Evolutionary conservation across 2,113 vertebrate genomes (phyloP), one percentile per base, ranked within the genome.

Genomic region (Murina feae): DNA sequence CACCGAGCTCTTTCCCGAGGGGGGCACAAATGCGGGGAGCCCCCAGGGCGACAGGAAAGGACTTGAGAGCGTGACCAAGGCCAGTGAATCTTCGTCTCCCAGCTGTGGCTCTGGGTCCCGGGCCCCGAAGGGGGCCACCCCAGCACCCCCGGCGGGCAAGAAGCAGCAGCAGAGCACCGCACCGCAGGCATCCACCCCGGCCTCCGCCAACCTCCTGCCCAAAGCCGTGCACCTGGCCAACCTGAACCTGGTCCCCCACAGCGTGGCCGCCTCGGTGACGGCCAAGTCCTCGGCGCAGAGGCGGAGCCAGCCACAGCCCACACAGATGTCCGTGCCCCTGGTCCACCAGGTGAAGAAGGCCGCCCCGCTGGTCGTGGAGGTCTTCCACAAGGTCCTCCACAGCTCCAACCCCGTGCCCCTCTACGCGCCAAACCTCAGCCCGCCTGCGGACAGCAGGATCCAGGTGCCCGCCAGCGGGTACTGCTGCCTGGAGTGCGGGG

Each of bases 211-310:
- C 93, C 98, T 99, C 28, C 98, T 99, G 65, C 99, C 99, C 85
- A 99, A 99, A 98, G 99, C 99, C 0, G 98, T 99, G 96, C 99
- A 99, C 98, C 97, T 99, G 94, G 99, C 99, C n/a, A 99, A 99
- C 94, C 98, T 99, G 94, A 99, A 99, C 96, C 97, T 99, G 84
- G 99, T 99, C 28, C 99, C 99, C 1, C 99, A 99, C 95, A 99
- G 99, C 0, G 99, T 99, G 0, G 99, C 99, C 0, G 99, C 99
- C 0, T 99, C 99, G 0, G 99, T 99, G 11, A 98, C 99, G 0
- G 99, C 99, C 0, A 99, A 99, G 74, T 98, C 99, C 0, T 98
- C 99, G 0, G 95, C 97, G 0, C 98, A 98, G 95, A 98, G 98
- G 49, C 98, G 98, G 9, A 98, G 93, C 42, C 98, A 98, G 86